A percentile compares a stretch with the other conserved stretches of the same genome.
Conservation (phyloP, 2,797 vertebrate species). For the Pipistrellus pygmaeus region DNA sequence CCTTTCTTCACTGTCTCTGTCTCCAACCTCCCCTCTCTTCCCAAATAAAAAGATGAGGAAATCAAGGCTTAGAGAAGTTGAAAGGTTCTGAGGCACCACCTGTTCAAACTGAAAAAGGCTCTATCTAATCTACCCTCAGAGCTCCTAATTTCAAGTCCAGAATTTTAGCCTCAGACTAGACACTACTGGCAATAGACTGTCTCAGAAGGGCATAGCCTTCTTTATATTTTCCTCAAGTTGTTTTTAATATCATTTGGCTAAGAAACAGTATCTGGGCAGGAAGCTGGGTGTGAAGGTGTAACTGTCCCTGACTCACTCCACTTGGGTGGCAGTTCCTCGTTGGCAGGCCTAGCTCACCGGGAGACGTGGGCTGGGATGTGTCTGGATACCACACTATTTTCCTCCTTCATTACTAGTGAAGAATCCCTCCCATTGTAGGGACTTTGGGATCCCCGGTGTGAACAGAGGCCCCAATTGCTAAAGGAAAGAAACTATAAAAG, state of each 20-base stretch:
- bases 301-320: slow-evolving; percentile 32
- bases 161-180: slow-evolving; percentile 54
- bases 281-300: slow-evolving; percentile 13
- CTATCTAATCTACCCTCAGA: neutral
- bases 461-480: neutral
- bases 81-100: neutral
- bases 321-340: neutral
- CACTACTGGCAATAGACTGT: neutral
- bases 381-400: neutral
- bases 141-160: slow-evolving; percentile 5
- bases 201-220: neutral
- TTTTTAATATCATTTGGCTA: slow-evolving; percentile 44
- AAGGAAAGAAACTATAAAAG: neutral
- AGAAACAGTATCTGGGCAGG: neutral
- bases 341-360: neutral
- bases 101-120: neutral
- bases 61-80: neutral
- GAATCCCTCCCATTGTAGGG: neutral
- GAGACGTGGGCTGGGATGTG: neutral
- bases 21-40: neutral
- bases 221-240: slow-evolving; percentile 51
- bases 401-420: neutral
- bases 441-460: neutral
- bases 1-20: neutral
- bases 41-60: neutral